These are phyloP conservation scores for Cepaea hortensis DNA, from an alignment of 2,888 invertebrate species.

Conservation along the genomic window DNA sequence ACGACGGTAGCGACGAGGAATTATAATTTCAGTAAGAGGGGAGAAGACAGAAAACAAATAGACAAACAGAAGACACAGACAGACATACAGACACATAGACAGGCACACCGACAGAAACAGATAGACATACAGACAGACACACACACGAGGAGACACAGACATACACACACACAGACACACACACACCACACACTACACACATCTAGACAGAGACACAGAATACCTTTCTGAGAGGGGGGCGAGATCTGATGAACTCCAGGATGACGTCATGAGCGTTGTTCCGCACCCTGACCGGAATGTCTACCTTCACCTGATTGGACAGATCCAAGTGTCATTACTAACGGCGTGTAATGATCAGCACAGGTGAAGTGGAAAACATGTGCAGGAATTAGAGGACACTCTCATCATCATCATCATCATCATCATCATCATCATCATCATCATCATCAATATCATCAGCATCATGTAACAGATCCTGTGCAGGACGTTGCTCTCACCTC, in stretches of 20 bases:
- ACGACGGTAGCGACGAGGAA: too few species aligned
- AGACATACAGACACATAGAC: too few species aligned
- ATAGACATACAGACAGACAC: too few species aligned
- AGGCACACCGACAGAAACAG: too few species aligned
- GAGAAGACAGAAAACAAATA: too few species aligned
- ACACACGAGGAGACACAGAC: background rate
- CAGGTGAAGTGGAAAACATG: background rate
- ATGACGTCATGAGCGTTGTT: conserved; percentile 97
- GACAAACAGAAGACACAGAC: too few species aligned
- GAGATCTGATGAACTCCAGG: conserved; percentile 95
- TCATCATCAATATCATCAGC: background rate
- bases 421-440: background rate
- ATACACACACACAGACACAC: background rate
- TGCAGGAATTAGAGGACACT: background rate
- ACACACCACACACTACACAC: background rate
- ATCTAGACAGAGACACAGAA: conserved; percentile 6
- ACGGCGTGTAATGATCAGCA: background rate
- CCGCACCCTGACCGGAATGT: conserved; percentile 86
- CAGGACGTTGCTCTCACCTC: too few species aligned
- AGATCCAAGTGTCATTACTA: background rate
- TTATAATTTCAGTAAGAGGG: too few species aligned
- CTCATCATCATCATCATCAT: too few species aligned
- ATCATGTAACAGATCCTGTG: background rate
- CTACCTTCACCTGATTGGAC: conserved; percentile 83
- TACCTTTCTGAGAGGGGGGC: conserved; percentile 92